Base-by-base conservation (phyloP, 2,797 vertebrate species). In the Siniperca scherzeri region DNA sequence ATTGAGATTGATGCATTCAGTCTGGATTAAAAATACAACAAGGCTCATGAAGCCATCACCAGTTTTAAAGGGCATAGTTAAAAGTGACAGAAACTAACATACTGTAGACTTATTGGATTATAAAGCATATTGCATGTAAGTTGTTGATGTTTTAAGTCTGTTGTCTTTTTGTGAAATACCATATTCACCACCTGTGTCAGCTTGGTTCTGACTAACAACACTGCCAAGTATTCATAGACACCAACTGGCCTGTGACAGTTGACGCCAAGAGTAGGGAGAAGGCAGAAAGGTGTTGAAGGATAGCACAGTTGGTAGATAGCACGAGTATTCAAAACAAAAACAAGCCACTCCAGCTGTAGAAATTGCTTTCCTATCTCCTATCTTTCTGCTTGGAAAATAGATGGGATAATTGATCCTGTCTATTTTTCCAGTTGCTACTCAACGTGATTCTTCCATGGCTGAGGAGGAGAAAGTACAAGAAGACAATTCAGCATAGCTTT, bases 401-500 rank as follows among this genome's bases (percentile, higher is more conserved):
- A 82, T 82, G 60, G 61, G 78, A 82, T 77, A 78, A 82, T 83
- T 46, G 84, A 92, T 90, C 78, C 48, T 11, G 6, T 70, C 14
- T 79, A 7, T 84, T 89, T 88, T 84, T 62, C 82, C 66, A 80
- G 61, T 77, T 77, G 68, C 78, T 72, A 14, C 69, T 66, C 81
- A 70, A 52, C 7, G 0, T 38, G 62, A 85, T 70, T 88, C 69
- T 61, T 87, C 57, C 1, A 27, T 17, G 60, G 52, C 66, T 3
- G 55, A 68, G 80, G 78, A 83, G 77, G 77, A 83, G 80, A 88
- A 81, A 84, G 81, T 55, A 93, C 92, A 94, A 94, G 84, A 89
- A 90, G 84, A 91, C 92, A 90, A 94, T 94, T 92, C 89, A 91
- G 88, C 42, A 27, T 72, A 2, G 82, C 68, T 80, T 87, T 93